Evolutionary conservation across 2,113 vertebrate genomes (phyloP).

Genomic region (Protobothrops flavoviridis): DNA sequence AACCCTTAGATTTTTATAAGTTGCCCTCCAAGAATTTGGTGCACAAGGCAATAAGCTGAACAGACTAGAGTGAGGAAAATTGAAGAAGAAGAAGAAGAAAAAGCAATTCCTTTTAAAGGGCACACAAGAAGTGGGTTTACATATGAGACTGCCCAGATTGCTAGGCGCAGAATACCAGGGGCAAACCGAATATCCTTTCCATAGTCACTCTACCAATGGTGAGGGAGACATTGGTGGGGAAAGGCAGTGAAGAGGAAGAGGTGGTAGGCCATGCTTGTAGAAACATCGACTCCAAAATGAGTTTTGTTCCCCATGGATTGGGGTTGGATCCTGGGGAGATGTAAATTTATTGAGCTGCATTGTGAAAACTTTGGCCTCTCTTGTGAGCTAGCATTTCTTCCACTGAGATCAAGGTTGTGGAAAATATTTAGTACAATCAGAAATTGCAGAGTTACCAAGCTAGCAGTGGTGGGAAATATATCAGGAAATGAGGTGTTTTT

Average conservation of each 20-base stretch:
- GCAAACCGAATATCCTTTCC: neutral
- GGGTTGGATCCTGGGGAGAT: neutral
- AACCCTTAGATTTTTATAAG: neutral
- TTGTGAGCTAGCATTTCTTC: neutral
- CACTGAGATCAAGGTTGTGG: neutral
- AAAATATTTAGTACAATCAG: neutral
- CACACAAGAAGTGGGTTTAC: neutral
- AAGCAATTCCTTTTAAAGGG: neutral
- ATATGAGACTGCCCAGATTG: neutral
- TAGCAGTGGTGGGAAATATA: neutral
- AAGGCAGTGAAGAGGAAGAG: neutral
- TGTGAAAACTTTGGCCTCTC: neutral
- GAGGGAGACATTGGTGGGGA: neutral
- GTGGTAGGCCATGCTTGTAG: neutral
- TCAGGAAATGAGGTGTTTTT: neutral
- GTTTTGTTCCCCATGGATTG: neutral
- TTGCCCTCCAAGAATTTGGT: neutral
- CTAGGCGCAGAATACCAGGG: no score
- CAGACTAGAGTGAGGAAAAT: neutral
- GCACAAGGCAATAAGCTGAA: neutral
- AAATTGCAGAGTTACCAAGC: neutral
- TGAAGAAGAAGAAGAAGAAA: neutral
- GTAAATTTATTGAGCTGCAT: neutral
- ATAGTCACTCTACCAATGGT: neutral
- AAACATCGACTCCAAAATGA: neutral